Evolutionary conservation across 2,888 invertebrate genomes (phyloP).

Genomic region (Mamestra brassicae): DNA sequence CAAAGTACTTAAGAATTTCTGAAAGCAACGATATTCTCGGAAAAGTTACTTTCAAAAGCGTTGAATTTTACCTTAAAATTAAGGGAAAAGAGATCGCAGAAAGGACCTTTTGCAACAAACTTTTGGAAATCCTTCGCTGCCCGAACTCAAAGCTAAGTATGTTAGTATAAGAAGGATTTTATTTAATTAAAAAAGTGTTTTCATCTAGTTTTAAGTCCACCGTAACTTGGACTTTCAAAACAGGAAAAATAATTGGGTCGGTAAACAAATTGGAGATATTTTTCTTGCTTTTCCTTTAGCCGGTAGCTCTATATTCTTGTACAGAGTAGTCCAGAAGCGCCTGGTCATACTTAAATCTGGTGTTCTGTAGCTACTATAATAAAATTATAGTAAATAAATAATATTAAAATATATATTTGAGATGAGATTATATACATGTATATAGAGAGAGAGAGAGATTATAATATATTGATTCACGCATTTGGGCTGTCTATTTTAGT

Average conservation of each 20-base stretch:
- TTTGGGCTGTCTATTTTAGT: too few relatives aligned
- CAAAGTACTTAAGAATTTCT: constrained; percentile 40
- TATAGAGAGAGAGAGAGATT: too few relatives aligned
- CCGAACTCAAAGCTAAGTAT: constrained; percentile 34
- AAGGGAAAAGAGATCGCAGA: constrained; percentile 17
- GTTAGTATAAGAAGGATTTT: constrained; percentile 26
- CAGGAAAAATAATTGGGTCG: background rate
- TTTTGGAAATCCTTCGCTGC: constrained; percentile 19
- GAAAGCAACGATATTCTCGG: constrained; percentile 38
- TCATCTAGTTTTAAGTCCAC: background rate
- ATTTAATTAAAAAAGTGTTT: constrained; percentile 53
- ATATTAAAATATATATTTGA: too few relatives aligned
- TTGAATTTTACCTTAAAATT: constrained; percentile 49
- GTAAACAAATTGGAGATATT: background rate
- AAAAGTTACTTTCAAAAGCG: constrained; percentile 21
- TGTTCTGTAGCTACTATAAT: too few relatives aligned
- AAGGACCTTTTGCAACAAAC: constrained; percentile 18
- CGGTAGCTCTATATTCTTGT: too few relatives aligned
- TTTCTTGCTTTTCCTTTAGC: background rate
- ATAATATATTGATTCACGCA: too few relatives aligned
- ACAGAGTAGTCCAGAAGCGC: too few relatives aligned
- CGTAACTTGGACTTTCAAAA: background rate
- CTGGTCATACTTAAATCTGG: too few relatives aligned
- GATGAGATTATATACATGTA: too few relatives aligned
- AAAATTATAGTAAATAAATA: too few relatives aligned